Percentiles rank a stretch among this genome's conserved stretches.
Conservation (phyloP, 2,888 invertebrate species). For the Xestoiulus laeticollis region DNA sequence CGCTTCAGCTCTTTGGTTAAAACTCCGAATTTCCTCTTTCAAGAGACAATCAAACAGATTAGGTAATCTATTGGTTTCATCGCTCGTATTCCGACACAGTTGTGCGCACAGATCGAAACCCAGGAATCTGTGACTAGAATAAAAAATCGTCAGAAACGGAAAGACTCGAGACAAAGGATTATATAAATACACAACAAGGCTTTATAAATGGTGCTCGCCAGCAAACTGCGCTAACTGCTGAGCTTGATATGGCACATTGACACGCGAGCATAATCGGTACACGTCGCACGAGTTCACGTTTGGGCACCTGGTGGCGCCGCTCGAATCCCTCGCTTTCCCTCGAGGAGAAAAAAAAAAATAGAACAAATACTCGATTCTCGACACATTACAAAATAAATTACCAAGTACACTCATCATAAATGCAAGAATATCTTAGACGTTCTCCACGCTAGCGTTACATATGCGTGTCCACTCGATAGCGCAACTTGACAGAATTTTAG, state of each 20-base stretch:
- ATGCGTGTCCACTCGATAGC: background rate
- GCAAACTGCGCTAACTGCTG: slow-evolving; percentile 10
- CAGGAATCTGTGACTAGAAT: background rate
- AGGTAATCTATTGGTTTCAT: background rate
- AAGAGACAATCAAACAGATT: no score
- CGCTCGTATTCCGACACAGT: no score
- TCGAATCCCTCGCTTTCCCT: background rate
- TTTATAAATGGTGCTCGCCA: slow-evolving; percentile 23
- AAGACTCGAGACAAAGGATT: background rate
- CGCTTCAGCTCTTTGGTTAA: background rate
- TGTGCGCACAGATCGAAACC: no score
- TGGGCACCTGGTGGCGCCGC: background rate
- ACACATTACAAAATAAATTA: slow-evolving; percentile 7
- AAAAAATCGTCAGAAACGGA: background rate
- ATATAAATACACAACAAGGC: slow-evolving; percentile 28
- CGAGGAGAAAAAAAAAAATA: background rate
- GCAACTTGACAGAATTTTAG: background rate
- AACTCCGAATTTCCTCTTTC: no score
- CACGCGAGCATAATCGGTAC: slow-evolving; percentile 23
- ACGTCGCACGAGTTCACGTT: background rate
- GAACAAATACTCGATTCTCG: slow-evolving; percentile 5
- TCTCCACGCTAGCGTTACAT: background rate
- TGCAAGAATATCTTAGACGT: slow-evolving; percentile 3
- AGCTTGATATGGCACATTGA: slow-evolving; percentile 29
- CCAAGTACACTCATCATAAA: slow-evolving; percentile 2